A percentile compares a stretch with the other conserved stretches of the same genome.
Evolutionary conservation across 2,113 vertebrate species (phyloP).

Genomic region (Dasyurus viverrinus): DNA sequence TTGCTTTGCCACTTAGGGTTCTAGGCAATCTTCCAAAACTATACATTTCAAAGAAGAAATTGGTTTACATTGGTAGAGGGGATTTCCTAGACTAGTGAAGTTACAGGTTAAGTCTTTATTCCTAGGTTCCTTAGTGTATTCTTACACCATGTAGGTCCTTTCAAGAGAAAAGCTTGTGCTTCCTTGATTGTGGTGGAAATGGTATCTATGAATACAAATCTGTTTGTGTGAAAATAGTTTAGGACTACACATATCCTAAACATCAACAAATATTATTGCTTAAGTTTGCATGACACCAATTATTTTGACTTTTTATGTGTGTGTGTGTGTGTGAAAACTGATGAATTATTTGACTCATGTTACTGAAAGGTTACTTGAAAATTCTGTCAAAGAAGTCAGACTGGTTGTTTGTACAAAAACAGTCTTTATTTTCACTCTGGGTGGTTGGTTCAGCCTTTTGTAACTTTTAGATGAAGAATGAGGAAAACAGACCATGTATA

Average conservation of each 20-base stretch:
- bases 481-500: not conserved
- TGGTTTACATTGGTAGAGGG: not conserved
- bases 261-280: not conserved
- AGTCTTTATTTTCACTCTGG: not conserved
- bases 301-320: not conserved
- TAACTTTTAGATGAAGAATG: not conserved
- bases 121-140: not conserved
- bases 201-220: not conserved
- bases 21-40: not conserved
- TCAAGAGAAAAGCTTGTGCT: not conserved
- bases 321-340: conserved; percentile 30
- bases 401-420: not conserved
- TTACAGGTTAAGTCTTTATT: not conserved
- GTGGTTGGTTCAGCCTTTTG: not conserved
- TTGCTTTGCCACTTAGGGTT: not conserved
- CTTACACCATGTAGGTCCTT: not conserved
- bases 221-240: not conserved
- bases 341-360: conserved; percentile 55
- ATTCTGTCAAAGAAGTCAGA: not conserved
- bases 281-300: not conserved
- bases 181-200: not conserved
- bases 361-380: conserved; percentile 41
- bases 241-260: not conserved
- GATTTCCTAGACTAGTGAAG: not conserved
- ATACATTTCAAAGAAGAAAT: not conserved